phyloP scores from a whole-genome alignment of 2,888 invertebrate genomes.

The Eupithecia vulgata region DNA sequence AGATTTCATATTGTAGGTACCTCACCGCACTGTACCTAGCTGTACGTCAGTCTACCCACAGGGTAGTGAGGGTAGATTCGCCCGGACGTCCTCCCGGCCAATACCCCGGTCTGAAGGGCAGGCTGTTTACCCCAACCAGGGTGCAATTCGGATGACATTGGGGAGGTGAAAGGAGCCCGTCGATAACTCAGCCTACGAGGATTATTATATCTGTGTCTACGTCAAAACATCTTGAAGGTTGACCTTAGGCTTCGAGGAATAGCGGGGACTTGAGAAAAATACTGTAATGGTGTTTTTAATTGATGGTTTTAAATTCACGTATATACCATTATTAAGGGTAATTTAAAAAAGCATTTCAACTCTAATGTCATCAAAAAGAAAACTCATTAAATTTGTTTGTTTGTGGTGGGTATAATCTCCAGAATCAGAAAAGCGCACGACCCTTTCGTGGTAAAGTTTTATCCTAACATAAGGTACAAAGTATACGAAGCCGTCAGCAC shows the following conservation, averaged over 20 bases:
- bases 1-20: neutral
- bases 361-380: neutral
- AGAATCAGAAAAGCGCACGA: neutral
- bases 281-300: neutral
- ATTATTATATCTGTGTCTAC: too few relatives aligned
- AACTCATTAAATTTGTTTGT: neutral
- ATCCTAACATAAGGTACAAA: neutral
- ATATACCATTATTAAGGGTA: neutral
- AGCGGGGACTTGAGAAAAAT: neutral
- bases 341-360: neutral
- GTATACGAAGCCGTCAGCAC: neutral
- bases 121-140: constrained; percentile 28
- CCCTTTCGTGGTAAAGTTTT: neutral
- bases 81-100: constrained; percentile 45
- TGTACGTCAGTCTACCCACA: neutral
- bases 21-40: neutral
- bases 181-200: neutral
- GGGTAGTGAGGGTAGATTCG: constrained; percentile 12
- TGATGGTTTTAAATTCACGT: neutral
- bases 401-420: neutral
- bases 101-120: constrained; percentile 56
- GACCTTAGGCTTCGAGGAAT: neutral
- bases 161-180: constrained; percentile 14
- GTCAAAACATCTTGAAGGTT: constrained; percentile 3
- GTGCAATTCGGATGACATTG: constrained; percentile 31